Evolutionary conservation across 2,113 vertebrate species (phyloP).

Genomic region (Platichthys stellatus): DNA sequence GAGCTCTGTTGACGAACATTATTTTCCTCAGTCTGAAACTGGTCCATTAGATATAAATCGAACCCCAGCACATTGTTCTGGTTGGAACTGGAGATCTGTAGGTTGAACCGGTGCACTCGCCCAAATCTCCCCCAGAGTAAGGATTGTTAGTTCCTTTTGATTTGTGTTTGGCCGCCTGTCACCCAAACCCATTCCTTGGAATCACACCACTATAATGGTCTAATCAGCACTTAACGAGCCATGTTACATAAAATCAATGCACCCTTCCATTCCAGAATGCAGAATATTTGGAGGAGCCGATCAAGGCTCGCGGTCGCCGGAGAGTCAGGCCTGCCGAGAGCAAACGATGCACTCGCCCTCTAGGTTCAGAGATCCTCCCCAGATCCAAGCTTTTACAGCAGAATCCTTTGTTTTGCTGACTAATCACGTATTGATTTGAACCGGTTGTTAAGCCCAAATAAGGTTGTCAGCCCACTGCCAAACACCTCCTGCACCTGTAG

Average conservation of each 20-base stretch:
- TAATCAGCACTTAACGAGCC: conserved; percentile 83
- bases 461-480: conserved; percentile 64
- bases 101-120: conserved; percentile 58
- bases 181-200: conserved; percentile 75
- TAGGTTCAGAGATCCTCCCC: conserved; percentile 56
- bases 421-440: conserved; percentile 82
- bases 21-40: background rate
- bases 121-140: conserved; percentile 58
- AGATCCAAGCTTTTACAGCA: conserved; percentile 77
- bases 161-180: conserved; percentile 72
- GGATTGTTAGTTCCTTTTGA: conserved; percentile 72
- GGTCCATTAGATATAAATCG: conserved; percentile 31
- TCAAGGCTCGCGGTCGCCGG: conserved; percentile 45
- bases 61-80: conserved; percentile 33
- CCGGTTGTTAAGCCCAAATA: conserved; percentile 75
- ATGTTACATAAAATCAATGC: conserved; percentile 82
- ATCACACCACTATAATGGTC: conserved; percentile 80
- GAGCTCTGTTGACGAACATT: conserved; percentile 3
- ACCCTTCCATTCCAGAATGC: conserved; percentile 63
- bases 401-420: conserved; percentile 82
- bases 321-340: conserved; percentile 41
- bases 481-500: conserved; percentile 53
- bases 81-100: conserved; percentile 26
- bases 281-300: conserved; percentile 75
- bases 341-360: conserved; percentile 59